Base-by-base conservation (phyloP, 1,140 invertebrate genomes). In the Berghia stephanieae region DNA sequence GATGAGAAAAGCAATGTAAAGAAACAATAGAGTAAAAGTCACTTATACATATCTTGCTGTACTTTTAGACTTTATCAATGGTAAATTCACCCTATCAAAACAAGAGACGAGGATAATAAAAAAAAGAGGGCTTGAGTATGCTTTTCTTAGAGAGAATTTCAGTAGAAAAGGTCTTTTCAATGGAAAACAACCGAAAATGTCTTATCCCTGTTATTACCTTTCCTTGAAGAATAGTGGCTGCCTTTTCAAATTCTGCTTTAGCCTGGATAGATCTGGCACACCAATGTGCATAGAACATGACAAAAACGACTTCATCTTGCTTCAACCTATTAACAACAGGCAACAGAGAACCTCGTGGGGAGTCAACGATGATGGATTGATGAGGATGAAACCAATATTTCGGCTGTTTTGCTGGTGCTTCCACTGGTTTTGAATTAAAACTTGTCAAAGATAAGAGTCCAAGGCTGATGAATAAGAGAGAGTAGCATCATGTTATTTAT, bases 251-350 rank as follows among this genome's bases (percentile, higher is more conserved):
- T 84, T 95, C 93, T 57, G 91, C 84, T 75, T 92, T 90, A 0
- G 93, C 91, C 85, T 91, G 89, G 86, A 95, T 93, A 82, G 93
- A 94, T 82, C 94, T 93, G 0, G 94, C 93, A 92, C 95, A 94
- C 95, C 95, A 96, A 0, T 95, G 95, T 18, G 95, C 95, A 90
- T 96, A 96, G 86, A 94, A 96, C 94, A 96, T 95, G 44, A 96
- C 92, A 91, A 96, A 94, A 5, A 87, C 71, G 42, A 85, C 49
- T 57, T 85, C 85, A 34, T 87, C 81, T 24, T 83, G 74, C 1
- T 75, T 66, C 16, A 86, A 60, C 34, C 85, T 21, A 27, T 85
- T 78, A 18, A 80, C 75, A 36, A 87, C 63, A 55, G 83, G 82
- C 18, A 74, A 72, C 36, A 88, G 42, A 67, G 82, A 75, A 49